Evolutionary conservation across 2,113 vertebrate species (phyloP).

Genomic region (Callionymus lyra): DNA sequence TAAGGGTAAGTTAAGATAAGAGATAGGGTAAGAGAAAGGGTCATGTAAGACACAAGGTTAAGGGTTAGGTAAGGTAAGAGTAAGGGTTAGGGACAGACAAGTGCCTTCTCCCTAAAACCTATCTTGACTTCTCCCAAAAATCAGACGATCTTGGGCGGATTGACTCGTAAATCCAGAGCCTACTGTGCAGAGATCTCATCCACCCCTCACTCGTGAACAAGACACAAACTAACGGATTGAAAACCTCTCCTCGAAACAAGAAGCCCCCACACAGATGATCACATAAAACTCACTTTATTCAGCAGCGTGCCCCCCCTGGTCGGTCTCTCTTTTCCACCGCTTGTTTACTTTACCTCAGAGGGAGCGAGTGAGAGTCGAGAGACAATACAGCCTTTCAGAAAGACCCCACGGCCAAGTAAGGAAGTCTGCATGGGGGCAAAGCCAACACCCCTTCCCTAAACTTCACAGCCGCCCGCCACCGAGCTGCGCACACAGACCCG

Average conservation of each 20-base stretch:
- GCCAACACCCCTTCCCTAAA: constrained; percentile 63
- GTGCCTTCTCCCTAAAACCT: too few species aligned
- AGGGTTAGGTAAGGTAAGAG: too few species aligned
- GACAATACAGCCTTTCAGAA: constrained; percentile 66
- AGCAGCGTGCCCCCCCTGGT: constrained; percentile 33
- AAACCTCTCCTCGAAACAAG: constrained; percentile 9
- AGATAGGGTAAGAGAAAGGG: too few species aligned
- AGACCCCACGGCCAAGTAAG: constrained; percentile 48
- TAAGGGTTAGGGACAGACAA: too few species aligned
- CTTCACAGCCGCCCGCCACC: constrained; percentile 57
- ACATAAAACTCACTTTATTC: constrained; percentile 44
- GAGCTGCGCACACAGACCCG: constrained; percentile 18
- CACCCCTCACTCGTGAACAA: too few species aligned
- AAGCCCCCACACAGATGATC: constrained; percentile 17
- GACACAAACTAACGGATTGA: too few species aligned
- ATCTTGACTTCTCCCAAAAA: too few species aligned
- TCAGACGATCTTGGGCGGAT: too few species aligned
- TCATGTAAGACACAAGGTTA: too few species aligned
- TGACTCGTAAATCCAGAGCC: too few species aligned
- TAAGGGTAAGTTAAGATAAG: too few species aligned
- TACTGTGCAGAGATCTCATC: too few species aligned
- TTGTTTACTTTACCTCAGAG: constrained; percentile 60
- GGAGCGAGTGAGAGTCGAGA: constrained; percentile 35
- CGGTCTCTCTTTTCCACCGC: constrained; percentile 34
- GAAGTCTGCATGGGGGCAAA: constrained; percentile 60